Percentiles rank a stretch among this genome's conserved stretches.
Evolutionary conservation across 2,113 vertebrate species (phyloP).

Genomic region (Anolis sagrei): DNA sequence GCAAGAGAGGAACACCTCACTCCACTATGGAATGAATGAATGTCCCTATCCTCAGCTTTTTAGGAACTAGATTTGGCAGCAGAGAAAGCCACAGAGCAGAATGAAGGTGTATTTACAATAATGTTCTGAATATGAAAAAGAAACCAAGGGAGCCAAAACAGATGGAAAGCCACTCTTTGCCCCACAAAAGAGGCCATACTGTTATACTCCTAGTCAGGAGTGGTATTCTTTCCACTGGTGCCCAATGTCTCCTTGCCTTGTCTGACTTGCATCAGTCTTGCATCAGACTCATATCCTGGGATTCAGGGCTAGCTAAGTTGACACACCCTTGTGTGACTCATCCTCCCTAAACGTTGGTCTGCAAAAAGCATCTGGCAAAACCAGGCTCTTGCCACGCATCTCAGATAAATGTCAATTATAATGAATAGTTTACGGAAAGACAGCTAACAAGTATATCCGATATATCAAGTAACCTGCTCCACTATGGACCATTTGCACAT

Average conservation of each 20-base stretch:
- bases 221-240: neutral
- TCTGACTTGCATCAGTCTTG: neutral
- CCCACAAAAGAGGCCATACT: neutral
- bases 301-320: neutral
- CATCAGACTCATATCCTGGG: neutral
- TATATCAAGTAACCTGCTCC: neutral
- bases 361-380: neutral
- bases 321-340: conserved; percentile 11
- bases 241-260: neutral
- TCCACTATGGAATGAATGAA: too few relatives aligned
- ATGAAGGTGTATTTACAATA: neutral
- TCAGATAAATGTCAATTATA: neutral
- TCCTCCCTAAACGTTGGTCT: neutral
- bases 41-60: neutral
- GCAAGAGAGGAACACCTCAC: too few relatives aligned
- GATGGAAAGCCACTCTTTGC: neutral
- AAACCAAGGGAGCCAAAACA: neutral
- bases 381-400: neutral
- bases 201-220: neutral
- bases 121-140: neutral
- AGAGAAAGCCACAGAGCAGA: neutral
- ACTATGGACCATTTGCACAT: neutral
- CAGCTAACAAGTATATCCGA: neutral
- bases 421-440: neutral
- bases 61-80: neutral